Base-by-base conservation (phyloP, 2,888 invertebrate genomes). In the Axea sp. region DNA sequence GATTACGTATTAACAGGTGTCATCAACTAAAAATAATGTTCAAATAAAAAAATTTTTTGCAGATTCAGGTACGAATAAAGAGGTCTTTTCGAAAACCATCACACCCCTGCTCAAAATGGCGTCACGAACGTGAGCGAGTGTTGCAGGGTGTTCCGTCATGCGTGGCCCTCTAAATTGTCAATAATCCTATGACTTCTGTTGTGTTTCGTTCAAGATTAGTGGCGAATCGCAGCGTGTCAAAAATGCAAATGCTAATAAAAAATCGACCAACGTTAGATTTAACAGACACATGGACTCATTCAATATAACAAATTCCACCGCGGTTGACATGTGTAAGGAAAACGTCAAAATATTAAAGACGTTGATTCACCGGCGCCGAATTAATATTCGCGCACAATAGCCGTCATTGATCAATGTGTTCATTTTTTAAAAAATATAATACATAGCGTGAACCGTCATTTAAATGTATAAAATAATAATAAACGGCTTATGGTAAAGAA, bases 91-190 rank as follows among this genome's bases (percentile, higher is more conserved):
- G 11, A 41, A 41, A 24, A 41, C 4, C n/a, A 24, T 17, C 3
- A 43, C 43, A 8, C 5, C 43, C 43, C 43, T 43, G 43, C n/a
- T 1, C 12, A 43, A 43, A 43, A 43, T 43, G 43, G 43, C 43
- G 43, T 43, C 43, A 15, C 1, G n/a, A 26, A 3, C 26, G 43
- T 2, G 14, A 11, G 9, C 9, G 9, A 30, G 30, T 9, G 26
- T 4, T 19, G 3, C 30, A 30, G 7, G 2, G 14, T 11, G 28
- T 12, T 43, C n/a, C 15, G 12, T 22, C 11, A 11, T 22, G n/a
- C 8, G 41, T 24, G 24, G n/a, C 8, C 4, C 1, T 30, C 9
- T 8, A 17, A 17, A 4, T 22, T 24, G 24, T 41, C 24, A 41
- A 41, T 41, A 24, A 41, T 41, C 8, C n/a, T 11, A 5, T 6